A percentile compares a stretch with the other conserved stretches of the same genome.
Evolutionary conservation across 1,140 invertebrate genomes (phyloP).

Genomic region (Lucilia cuprina): DNA sequence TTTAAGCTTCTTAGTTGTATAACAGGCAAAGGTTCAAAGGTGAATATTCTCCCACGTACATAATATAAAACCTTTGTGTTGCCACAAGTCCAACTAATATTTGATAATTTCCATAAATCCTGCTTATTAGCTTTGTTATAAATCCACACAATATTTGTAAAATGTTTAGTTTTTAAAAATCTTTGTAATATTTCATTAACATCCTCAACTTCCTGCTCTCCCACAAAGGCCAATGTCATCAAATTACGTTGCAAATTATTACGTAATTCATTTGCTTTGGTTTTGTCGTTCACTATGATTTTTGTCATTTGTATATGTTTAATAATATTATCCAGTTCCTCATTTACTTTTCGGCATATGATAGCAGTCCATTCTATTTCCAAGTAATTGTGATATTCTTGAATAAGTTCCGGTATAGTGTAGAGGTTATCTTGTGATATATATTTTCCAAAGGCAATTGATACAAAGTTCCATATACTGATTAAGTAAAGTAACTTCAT

Average conservation of each 20-base stretch:
- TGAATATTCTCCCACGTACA: background rate
- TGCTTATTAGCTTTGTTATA: background rate
- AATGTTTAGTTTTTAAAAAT: background rate
- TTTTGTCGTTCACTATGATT: background rate
- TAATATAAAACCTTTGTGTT: constrained; percentile 12
- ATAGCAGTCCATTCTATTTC: background rate
- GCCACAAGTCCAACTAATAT: constrained; percentile 3
- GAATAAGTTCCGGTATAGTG: no score
- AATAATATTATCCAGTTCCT: background rate
- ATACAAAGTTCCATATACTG: no score
- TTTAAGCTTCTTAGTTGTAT: background rate
- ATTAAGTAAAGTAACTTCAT: no score
- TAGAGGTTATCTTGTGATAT: no score
- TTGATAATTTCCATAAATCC: background rate
- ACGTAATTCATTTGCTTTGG: background rate
- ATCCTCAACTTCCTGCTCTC: background rate
- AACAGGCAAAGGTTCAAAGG: constrained; percentile 8
- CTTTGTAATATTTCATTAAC: background rate
- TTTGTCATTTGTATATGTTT: background rate
- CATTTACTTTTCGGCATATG: background rate
- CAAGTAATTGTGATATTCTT: background rate
- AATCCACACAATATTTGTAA: background rate
- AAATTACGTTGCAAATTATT: background rate
- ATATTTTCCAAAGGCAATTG: no score
- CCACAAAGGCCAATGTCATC: background rate